These are phyloP conservation scores for Clarias batrachus DNA, from an alignment of 2,113 vertebrate genomes.

Conservation along the genomic window DNA sequence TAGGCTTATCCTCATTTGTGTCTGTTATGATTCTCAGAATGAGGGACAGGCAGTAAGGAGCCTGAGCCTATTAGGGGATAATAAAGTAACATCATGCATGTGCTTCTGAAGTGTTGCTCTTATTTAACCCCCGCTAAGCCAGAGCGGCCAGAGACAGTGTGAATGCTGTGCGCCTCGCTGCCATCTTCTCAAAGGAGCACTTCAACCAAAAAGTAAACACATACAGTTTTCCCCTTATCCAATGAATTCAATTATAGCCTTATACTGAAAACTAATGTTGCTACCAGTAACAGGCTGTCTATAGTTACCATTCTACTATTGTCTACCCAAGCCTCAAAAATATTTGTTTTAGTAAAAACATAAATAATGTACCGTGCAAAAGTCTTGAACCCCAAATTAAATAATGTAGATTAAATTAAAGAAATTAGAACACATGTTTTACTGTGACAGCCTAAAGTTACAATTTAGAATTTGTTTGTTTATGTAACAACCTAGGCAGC, in stretches of 20 bases:
- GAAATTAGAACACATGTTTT: too few species aligned
- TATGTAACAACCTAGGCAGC: too few species aligned
- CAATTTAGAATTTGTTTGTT: too few species aligned
- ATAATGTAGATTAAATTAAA: too few species aligned
- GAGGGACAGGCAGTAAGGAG: conserved; percentile 1
- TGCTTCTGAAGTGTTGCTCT: conserved; percentile 66
- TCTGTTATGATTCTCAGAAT: neutral
- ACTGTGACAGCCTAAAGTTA: too few species aligned
- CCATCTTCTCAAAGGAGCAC: neutral
- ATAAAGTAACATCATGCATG: conserved; percentile 48
- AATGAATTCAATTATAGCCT: neutral
- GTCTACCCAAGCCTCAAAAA: neutral
- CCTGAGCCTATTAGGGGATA: neutral
- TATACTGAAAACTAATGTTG: neutral
- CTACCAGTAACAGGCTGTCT: neutral
- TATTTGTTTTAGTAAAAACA: neutral
- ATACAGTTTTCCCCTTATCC: too few species aligned
- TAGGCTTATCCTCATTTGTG: conserved; percentile 7
- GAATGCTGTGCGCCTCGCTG: conserved; percentile 51
- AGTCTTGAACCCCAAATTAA: too few species aligned
- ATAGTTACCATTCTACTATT: neutral
- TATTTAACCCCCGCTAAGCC: conserved; percentile 60
- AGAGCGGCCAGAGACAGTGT: conserved; percentile 65
- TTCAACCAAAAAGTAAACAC: neutral
- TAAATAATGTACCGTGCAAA: neutral